These are phyloP conservation scores for Drepana arcuata DNA, from an alignment of 1,140 invertebrate genomes.

Conservation along the genomic window DNA sequence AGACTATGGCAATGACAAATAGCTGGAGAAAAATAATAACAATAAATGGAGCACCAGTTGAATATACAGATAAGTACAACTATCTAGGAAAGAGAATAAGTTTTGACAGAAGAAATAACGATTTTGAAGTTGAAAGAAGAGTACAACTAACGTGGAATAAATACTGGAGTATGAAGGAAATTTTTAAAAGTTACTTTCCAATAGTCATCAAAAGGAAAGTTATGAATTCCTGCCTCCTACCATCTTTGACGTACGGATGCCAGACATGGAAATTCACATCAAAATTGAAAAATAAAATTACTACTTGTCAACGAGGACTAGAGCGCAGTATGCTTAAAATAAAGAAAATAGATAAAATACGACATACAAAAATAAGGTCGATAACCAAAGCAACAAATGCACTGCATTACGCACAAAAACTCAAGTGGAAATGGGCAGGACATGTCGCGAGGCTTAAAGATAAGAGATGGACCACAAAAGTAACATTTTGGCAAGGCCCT, in stretches of 20 bases:
- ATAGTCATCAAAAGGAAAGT: too few relatives aligned
- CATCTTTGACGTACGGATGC: neutral
- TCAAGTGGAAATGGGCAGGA: neutral
- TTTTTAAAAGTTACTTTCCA: too few relatives aligned
- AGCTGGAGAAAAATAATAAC: neutral
- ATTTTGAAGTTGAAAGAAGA: too few relatives aligned
- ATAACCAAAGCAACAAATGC: conserved; percentile 1
- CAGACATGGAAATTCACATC: conserved; percentile 1
- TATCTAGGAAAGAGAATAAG: too few relatives aligned
- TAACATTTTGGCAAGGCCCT: neutral
- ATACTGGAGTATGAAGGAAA: too few relatives aligned
- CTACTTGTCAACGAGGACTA: neutral
- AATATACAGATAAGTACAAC: neutral
- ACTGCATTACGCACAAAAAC: neutral
- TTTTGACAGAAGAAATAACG: too few relatives aligned
- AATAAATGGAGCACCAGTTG: neutral
- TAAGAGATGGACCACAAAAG: neutral
- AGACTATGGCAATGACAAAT: neutral
- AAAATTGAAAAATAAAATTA: neutral
- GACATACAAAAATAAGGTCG: neutral
- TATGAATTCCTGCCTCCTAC: neutral
- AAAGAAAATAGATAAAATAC: neutral
- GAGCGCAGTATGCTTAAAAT: neutral
- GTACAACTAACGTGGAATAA: too few relatives aligned
- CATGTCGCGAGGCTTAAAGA: neutral